Base-by-base conservation (phyloP, 2,888 invertebrate species). In the Tuta absoluta region DNA sequence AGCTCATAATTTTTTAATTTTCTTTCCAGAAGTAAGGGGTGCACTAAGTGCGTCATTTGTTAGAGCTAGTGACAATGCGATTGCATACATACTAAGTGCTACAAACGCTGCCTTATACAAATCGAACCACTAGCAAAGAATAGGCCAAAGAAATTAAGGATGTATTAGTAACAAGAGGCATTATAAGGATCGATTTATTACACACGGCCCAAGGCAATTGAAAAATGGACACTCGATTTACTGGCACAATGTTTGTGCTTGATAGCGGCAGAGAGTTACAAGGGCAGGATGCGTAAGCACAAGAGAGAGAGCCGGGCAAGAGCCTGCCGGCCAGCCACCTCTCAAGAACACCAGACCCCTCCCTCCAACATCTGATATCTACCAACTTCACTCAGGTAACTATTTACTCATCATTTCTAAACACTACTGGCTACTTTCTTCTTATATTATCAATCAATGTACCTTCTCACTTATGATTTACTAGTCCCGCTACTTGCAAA, bases 211-310 rank as follows among this genome's bases (percentile, higher is more conserved):
- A 85, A 84, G 89, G 91, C 91, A 77, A 82, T 82, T 85, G 87
- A 82, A 90, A 82, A 89, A 91, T 91, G 91, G 91, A 91, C 88
- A 82, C 84, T 84, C 89, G 91, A 90, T 87, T 87, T 82, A 72
- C 82, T 80, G 84, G 77, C 80, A 84, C 77, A 77, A 83, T 80
- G 83, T 82, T 85, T 83, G 82, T 86, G 84, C 88, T 90, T 85
- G 82, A 81, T 84, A 84, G 81, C 84, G 83, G 80, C 81, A 86
- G 82, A 81, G 77, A 85, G 77, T 84, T 82, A 84, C 82, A 80
- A 72, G 85, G 85, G 80, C 90, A 91, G 82, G 78, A 92, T 92
- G 92, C 91, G 92, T 92, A 91, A 91, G 80, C 88, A 90, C 84
- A 91, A 91, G 82, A 87, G 82, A 86, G 86, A 83, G 79, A 85